phyloP scores from a whole-genome alignment of 2,113 vertebrate genomes.

The Bothrops jararaca region DNA sequence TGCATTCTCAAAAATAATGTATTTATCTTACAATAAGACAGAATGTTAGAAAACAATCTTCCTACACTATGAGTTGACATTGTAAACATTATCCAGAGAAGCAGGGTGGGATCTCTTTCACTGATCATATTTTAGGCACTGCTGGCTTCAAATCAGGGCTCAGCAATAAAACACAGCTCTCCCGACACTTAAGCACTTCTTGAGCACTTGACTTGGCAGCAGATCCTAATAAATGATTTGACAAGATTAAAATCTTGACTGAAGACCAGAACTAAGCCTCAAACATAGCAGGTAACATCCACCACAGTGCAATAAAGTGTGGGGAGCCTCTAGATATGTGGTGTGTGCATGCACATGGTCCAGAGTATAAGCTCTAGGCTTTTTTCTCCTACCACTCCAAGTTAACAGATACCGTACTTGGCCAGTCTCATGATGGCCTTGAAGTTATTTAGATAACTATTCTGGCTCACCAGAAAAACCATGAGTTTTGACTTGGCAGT shows the following conservation, averaged over 20 bases:
- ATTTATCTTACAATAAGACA: not conserved
- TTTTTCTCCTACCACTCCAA: not conserved
- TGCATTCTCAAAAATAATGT: not conserved
- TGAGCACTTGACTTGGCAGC: not conserved
- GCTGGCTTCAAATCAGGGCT: not conserved
- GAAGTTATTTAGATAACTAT: not conserved
- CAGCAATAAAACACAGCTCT: not conserved
- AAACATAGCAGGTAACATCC: not conserved
- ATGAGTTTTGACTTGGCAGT: not conserved
- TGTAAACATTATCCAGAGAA: not conserved
- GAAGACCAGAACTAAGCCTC: not conserved
- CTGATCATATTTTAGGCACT: not conserved
- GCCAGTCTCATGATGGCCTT: not conserved
- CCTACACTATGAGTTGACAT: not conserved
- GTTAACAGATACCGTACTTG: not conserved
- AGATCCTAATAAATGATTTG: not conserved
- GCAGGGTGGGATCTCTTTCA: not conserved
- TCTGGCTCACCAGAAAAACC: not conserved
- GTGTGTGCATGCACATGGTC: not conserved
- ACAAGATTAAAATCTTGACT: not conserved
- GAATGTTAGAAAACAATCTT: not conserved
- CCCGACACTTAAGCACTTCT: not conserved
- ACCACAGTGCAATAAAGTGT: not conserved
- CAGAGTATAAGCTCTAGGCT: not conserved
- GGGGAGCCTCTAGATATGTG: too few relatives aligned